Evolutionary conservation across 2,888 invertebrate genomes (phyloP).

Genomic region (Cerceris rybyensis): DNA sequence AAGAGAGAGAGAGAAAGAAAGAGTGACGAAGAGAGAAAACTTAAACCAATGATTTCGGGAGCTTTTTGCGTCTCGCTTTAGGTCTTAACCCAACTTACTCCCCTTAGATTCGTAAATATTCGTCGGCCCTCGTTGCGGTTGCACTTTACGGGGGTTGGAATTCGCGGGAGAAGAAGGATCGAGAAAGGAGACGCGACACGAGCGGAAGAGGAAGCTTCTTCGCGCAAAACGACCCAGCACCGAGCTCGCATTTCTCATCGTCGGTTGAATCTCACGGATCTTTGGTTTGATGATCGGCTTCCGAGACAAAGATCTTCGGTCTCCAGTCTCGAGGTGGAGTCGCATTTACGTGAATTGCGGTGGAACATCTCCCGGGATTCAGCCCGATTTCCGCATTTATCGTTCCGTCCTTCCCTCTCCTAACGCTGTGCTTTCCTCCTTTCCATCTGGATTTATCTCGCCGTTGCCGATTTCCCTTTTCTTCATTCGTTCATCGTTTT

Average conservation of each 20-base stretch:
- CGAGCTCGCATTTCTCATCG: conserved; percentile 44
- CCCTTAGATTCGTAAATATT: conserved; percentile 16
- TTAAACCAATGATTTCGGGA: conserved; percentile 49
- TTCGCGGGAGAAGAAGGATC: not conserved
- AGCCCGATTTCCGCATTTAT: conserved; percentile 58
- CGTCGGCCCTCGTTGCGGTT: conserved; percentile 4
- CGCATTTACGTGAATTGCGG: conserved; percentile 66
- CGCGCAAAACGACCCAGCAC: conserved; percentile 19
- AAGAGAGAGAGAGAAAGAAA: not conserved
- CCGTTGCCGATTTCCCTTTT: conserved; percentile 46
- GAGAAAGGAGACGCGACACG: conserved; percentile 8
- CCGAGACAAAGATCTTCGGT: conserved; percentile 55
- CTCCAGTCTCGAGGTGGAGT: conserved; percentile 34
- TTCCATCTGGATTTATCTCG: conserved; percentile 30
- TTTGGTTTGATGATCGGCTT: conserved; percentile 57
- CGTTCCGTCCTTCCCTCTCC: conserved; percentile 38
- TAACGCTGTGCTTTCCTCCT: conserved; percentile 9
- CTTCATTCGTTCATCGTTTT: conserved; percentile 20
- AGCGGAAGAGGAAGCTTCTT: not conserved
- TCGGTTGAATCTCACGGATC: conserved; percentile 54
- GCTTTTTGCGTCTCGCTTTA: conserved; percentile 18
- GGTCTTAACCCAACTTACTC: not conserved
- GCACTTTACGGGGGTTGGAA: conserved; percentile 3
- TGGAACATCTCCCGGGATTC: conserved; percentile 48
- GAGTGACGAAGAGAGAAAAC: conserved; percentile 43